Base-by-base conservation (phyloP, 2,888 invertebrate species). In the Glaucopsyche alexis region DNA sequence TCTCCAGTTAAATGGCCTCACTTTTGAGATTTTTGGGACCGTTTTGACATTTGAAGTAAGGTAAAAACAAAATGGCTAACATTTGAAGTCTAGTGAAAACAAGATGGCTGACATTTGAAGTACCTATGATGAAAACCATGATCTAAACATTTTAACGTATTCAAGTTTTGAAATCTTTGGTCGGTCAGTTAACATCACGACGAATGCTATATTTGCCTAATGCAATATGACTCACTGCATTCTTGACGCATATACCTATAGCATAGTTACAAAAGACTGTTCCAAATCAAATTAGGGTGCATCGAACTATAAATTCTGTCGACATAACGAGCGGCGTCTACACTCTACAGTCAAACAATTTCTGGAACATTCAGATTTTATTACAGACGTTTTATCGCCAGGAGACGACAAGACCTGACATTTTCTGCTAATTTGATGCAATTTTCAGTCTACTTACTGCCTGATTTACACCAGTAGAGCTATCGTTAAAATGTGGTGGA, bases 341-440 rank as follows among this genome's bases (percentile, higher is more conserved):
- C 73, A 77, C 66, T 75, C 75, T 38, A 72, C 73, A 77, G 64
- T 75, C 75, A 76, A 74, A 76, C 60, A 72, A 76, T 74, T 71
- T 71, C 72, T 73, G 52, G 69, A 72, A 71, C 73, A 75, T 65
- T 73, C 73, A 74, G 75, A 75, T 75, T 77, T 74, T 73, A 74
- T 71, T 66, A 71, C 45, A 50, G 71, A 72, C 65, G 70, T 72
- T 69, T 52, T 71, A 73, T 65, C 45, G 71, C 70, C 9, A 19
- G 50, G 52, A 72, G 55, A 75, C 65, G 65, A 70, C 72, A 71
- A 72, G 52, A 45, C 50, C 71, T 71, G 65, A 47, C 66, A 52
- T 69, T 73, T 72, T 71, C 29, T 72, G 38, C 72, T 50, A 64
- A 73, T 72, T 72, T 72, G 71, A 66, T 72, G 71, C 50, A 73